A percentile compares a stretch with the other conserved stretches of the same genome.
These are phyloP conservation scores for Tyrophagus putrescentiae DNA, from an alignment of 1,140 invertebrate species.

Conservation along the genomic window DNA sequence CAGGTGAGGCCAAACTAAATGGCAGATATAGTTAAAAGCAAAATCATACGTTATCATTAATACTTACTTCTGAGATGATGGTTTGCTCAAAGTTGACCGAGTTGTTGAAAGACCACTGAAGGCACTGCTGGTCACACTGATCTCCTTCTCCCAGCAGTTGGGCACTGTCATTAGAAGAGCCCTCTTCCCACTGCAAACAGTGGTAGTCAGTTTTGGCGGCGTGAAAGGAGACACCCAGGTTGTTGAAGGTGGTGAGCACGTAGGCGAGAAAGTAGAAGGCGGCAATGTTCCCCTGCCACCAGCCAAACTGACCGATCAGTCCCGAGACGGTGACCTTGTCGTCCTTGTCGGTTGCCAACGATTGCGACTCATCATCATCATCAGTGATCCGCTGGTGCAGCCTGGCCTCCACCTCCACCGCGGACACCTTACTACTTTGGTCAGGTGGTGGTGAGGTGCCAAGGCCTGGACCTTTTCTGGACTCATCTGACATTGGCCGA, in stretches of 20 bases:
- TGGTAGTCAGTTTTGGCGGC: constrained; percentile 22
- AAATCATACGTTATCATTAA: not conserved
- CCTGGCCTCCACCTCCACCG: too few relatives aligned
- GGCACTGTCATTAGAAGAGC: not conserved
- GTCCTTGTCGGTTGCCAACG: too few relatives aligned
- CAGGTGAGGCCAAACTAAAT: constrained; percentile 61
- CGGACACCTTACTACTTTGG: too few relatives aligned
- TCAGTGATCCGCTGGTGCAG: too few relatives aligned
- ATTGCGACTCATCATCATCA: too few relatives aligned
- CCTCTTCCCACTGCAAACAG: constrained; percentile 10
- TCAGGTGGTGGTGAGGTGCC: too few relatives aligned
- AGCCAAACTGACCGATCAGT: constrained; percentile 20
- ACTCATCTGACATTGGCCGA: too few relatives aligned
- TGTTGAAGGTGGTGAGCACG: constrained; percentile 20
- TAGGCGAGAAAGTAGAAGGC: constrained; percentile 8
- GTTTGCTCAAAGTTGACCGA: constrained; percentile 19
- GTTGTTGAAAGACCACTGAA: not conserved
- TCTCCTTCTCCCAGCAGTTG: not conserved
- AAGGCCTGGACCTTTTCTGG: too few relatives aligned
- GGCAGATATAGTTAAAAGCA: not conserved
- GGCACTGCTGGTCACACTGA: not conserved
- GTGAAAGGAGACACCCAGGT: constrained; percentile 22
- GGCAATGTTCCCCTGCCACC: constrained; percentile 21
- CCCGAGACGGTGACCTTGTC: too few relatives aligned
- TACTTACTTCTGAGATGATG: constrained; percentile 17